Base-by-base conservation (phyloP, 2,888 invertebrate species). In the Smittia sp. region DNA sequence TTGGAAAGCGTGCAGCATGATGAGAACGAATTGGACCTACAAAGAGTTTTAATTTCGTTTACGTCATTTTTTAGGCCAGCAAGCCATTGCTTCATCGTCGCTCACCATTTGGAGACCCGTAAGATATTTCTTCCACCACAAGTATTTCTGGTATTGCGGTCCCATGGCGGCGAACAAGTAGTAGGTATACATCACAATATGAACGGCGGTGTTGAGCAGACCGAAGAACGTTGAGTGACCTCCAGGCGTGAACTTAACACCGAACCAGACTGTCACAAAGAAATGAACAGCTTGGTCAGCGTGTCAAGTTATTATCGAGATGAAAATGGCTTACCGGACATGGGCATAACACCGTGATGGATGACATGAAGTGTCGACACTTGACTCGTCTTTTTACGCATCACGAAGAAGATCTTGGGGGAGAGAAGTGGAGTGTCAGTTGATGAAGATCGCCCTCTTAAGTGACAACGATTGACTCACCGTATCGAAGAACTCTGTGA, bases 171-270 rank as follows among this genome's bases (percentile, higher is more conserved):
- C 89, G 79, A 96, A 83, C 85, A 97, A 86, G 80, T 96, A 96
- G 85, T 97, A 98, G 3, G 89, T 85, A 84, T 98, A 97, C 97
- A 98, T 98, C 77, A 97, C 86, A 78, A 97, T 91, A 84, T 98
- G 97, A n/a, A 98, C 96, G 82, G 96, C 96, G 0, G 96, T 94
- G 83, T 97, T 98, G 79, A 96, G 85, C 77, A 96, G 86, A 1
- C 96, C 94, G 82, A 97, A 97, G 87, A 97, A 97, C 3, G 97
- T 96, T 78, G 94, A 94, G 82, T 97, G 96, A 38, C 97, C 97
- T 80, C 96, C 95, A 80, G 96, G 95, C 25, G 94, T 95, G 85
- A 95, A 96, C 85, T 95, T 95, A 73, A 96, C 95, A 70, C 96
- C 97, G 81, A 96, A 94, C 96, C 97, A 97, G 75, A 96, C 72